These are phyloP conservation scores for Microcaecilia unicolor DNA, from an alignment of 2,797 vertebrate genomes.

Conservation along the genomic window DNA sequence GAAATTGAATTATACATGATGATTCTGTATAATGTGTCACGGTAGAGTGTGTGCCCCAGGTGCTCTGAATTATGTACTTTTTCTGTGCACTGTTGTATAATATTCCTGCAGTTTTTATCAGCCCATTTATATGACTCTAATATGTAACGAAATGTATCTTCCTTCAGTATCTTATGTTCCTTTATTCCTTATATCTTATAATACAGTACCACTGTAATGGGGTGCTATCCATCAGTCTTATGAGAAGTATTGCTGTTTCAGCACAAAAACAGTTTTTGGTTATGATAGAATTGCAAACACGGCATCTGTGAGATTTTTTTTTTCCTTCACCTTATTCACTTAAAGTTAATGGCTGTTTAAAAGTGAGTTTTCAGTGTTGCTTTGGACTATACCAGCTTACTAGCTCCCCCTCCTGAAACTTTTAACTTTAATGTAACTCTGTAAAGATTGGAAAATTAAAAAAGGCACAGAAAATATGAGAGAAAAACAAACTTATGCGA, in stretches of 20 bases:
- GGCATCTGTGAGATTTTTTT: constrained; percentile 19
- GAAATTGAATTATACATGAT: no score
- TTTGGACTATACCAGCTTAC: constrained; percentile 70
- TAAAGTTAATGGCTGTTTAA: constrained; percentile 12
- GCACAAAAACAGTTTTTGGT: constrained; percentile 17
- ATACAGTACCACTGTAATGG: constrained; percentile 13
- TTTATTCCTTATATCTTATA: no score
- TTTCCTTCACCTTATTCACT: constrained; percentile 18
- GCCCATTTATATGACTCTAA: constrained; percentile 15
- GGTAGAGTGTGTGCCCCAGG: no score
- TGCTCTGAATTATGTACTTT: constrained; percentile 1
- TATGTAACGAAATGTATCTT: constrained; percentile 30
- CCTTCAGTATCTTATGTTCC: no score
- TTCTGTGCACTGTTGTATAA: background rate
- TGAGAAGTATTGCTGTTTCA: constrained; percentile 7
- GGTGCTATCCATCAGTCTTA: constrained; percentile 28
- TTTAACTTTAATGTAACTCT: constrained; percentile 4
- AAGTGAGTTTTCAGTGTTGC: constrained; percentile 14
- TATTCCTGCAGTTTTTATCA: constrained; percentile 5
- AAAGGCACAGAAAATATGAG: no score
- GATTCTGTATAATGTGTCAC: no score
- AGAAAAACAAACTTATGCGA: no score
- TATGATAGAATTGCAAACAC: no score
- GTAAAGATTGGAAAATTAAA: no score
- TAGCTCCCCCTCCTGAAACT: constrained; percentile 93